phyloP scores from a whole-genome alignment of 2,797 vertebrate species.

The Notolabrus celidotus region DNA sequence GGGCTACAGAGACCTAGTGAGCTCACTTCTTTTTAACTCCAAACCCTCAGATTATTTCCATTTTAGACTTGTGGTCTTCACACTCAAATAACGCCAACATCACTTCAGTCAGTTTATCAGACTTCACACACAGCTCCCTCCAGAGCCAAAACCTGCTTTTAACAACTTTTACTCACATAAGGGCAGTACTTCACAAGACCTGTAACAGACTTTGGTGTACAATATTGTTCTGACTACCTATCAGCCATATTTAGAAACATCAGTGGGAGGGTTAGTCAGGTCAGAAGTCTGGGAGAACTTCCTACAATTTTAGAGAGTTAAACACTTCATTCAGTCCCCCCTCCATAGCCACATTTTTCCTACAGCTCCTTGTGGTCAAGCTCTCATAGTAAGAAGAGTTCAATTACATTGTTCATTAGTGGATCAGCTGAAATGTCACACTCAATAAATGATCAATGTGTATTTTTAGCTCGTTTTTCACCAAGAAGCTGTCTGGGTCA shows the following conservation, averaged over 20 bases:
- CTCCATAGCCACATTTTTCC: background rate
- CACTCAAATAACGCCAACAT: background rate
- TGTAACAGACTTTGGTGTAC: background rate
- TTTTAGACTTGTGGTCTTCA: background rate
- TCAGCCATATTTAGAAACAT: background rate
- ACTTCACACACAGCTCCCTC: background rate
- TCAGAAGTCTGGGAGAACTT: too few species aligned
- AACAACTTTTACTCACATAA: conserved; percentile 2
- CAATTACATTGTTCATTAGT: conserved; percentile 7
- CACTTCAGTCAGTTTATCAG: background rate
- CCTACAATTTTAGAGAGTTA: too few species aligned
- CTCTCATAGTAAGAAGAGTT: background rate
- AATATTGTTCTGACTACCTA: background rate
- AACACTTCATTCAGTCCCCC: background rate
- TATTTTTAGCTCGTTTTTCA: conserved; percentile 34
- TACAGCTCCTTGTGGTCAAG: background rate
- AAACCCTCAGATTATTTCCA: background rate
- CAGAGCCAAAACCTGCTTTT: background rate
- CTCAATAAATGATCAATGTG: conserved; percentile 15
- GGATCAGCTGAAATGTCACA: conserved; percentile 11
- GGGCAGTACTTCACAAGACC: background rate
- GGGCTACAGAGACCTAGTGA: background rate
- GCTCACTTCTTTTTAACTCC: background rate
- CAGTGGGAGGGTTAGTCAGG: background rate
- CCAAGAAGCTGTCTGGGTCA: conserved; percentile 18